Evolutionary conservation across 1,140 invertebrate genomes (phyloP), one percentile per base, ranked within the genome.

Genomic region (Planococcus citri): DNA sequence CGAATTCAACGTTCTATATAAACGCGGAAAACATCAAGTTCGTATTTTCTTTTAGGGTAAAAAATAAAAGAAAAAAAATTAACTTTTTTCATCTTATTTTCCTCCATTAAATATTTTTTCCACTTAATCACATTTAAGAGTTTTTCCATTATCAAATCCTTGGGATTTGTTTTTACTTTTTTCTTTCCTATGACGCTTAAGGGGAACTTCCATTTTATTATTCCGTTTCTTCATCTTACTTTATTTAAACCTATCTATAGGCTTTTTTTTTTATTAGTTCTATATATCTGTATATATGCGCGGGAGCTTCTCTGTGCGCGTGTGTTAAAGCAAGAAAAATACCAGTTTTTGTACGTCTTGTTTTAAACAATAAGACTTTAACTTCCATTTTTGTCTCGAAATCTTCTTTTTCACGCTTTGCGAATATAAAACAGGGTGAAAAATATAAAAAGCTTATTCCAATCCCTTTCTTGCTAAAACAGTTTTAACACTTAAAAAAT

Each of bases 171-270:
- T 64, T 64, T 64, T 64, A 64, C 60, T 64, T 64, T 64, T 64
- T 64, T 64, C 60, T 25, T 64, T 51, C 60, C 60, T 27, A 64
- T 64, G 60, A 27, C 20, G 60, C 60, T 64, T 64, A 64, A 64
- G 60, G 60, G 60, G 25, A 64, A 64, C 60, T 64, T 64, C 60
- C 60, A 64, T 64, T 64, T 64, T 64, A 64, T 64, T 64, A 64
- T 64, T 64, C 60, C 60, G 60, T 64, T 64, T 64, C 60, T 64
- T 64, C 60, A 64, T 64, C 60, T 64, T 64, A 64, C 60, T 64
- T 64, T 64, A 64, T 64, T 64, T 64, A 64, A 64, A 64, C 60
- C 60, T 64, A 64, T 64, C 60, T 64, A 64, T 64, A 64, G 60
- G 60, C 60, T 17, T 64, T 64, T 64, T 64, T 64, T 27, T 64